These are phyloP conservation scores for Astyanax mexicanus DNA, from an alignment of 2,797 vertebrate species.

Conservation along the genomic window DNA sequence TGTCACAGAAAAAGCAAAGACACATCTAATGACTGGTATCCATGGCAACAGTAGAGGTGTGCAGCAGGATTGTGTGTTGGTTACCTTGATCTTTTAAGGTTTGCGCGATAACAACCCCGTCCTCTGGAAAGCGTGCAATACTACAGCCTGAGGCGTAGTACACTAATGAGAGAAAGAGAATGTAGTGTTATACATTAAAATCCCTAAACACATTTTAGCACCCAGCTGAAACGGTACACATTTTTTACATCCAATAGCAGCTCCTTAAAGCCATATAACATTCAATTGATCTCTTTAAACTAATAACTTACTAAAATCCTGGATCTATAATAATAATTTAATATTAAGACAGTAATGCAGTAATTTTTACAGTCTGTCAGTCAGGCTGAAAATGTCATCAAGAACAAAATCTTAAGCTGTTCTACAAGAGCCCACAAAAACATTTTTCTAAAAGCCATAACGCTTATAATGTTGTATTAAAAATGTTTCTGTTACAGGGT, in stretches of 20 bases:
- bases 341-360: too few relatives aligned
- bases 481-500: too few relatives aligned
- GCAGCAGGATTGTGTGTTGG: slow-evolving; percentile 8
- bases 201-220: not conserved
- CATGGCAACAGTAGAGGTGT: slow-evolving; percentile 53
- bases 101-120: slow-evolving; percentile 94
- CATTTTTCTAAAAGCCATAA: too few relatives aligned
- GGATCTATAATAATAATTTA: too few relatives aligned
- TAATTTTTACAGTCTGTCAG: too few relatives aligned
- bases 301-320: too few relatives aligned
- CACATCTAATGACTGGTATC: slow-evolving; percentile 27
- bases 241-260: not conserved
- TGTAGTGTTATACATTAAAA: not conserved
- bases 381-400: too few relatives aligned
- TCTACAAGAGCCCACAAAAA: too few relatives aligned
- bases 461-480: too few relatives aligned
- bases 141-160: slow-evolving; percentile 98
- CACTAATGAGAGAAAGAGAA: slow-evolving; percentile 79
- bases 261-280: too few relatives aligned
- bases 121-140: slow-evolving; percentile 95
- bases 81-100: slow-evolving; percentile 98
- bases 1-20: slow-evolving; percentile 6
- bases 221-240: not conserved
- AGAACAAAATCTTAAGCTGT: too few relatives aligned
- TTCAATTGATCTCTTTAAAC: too few relatives aligned